Evolutionary conservation across 2,113 vertebrate species (phyloP), one percentile per base, ranked within the genome.

Genomic region (Phrynosoma platyrhinos): DNA sequence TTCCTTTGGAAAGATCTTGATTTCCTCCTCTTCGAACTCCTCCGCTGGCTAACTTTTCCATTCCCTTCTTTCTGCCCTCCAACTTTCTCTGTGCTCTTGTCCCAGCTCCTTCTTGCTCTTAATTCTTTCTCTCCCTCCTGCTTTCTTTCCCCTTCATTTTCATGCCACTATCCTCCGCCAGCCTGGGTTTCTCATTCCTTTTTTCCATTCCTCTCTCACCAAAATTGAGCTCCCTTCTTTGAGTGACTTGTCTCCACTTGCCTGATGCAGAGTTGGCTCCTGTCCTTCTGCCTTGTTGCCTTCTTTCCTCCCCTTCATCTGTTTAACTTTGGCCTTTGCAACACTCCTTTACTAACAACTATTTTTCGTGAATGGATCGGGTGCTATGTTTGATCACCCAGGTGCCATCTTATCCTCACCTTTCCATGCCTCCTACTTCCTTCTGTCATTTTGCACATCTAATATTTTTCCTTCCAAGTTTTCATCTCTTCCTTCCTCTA

Each of bases 111-210:
- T n/a, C n/a, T 14, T 14, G 12, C 8, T 47, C 5, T 6, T 8
- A 14, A 16, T 25, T 5, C 40, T 20, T 13, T 25, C 91, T n/a
- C 23, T 30, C 20, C 82, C 89, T 88, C 91, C 23, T 47, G 47
- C 5, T 47, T 47, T 47, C 47, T 47, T 47, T 7, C 47, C 47
- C 78, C 14, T 5, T 9, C 52, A 30, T 25, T 5, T 30, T 9
- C 83, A 4, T 25, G 36, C 9, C 23, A 91, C 21, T 5, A 4
- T 23, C 82, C 89, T 95, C 94, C 93, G 92, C 94, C 91, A 91
- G 55, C 82, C 89, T 84, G 83, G 85, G 74, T 93, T 91, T 81
- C 93, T 92, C 95, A 5, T 16, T 42, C 40, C 40, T 16, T 9
- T 52, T 5, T 8, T 4, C 58, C 9, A 21, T 2, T 23, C 2